phyloP scores from a whole-genome alignment of 2,797 vertebrate genomes.

The Peromyscus aztecus region DNA sequence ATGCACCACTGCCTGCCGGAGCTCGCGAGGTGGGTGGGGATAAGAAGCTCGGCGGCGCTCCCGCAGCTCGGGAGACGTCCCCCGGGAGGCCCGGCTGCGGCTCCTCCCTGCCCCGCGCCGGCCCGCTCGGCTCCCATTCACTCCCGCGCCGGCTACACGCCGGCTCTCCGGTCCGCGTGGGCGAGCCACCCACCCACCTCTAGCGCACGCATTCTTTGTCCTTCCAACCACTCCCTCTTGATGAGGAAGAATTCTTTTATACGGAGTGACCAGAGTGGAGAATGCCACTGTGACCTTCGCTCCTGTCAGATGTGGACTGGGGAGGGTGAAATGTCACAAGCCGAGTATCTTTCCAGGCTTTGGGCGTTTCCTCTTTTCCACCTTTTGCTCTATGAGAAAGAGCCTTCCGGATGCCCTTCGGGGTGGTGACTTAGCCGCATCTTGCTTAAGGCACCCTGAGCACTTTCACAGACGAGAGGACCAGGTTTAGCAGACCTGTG shows the following conservation, averaged over 20 bases:
- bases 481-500: not conserved
- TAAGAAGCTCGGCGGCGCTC: conserved; percentile 44
- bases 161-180: not conserved
- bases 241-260: not conserved
- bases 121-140: not conserved
- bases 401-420: not conserved
- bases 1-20: conserved; percentile 62
- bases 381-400: not conserved
- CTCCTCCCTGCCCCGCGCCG: conserved; percentile 9
- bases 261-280: not conserved
- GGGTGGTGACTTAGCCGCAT: not conserved
- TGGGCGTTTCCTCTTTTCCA: not conserved
- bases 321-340: not conserved
- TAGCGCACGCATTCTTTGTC: conserved; percentile 62
- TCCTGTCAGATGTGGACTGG: not conserved
- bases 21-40: conserved; percentile 68
- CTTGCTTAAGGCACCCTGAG: not conserved
- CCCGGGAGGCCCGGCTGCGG: conserved; percentile 31
- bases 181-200: not conserved
- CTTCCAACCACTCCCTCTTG: not conserved
- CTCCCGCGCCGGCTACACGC: not conserved
- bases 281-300: not conserved
- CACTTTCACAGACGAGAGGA: not conserved
- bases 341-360: not conserved
- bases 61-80: conserved; percentile 45